phyloP scores from a whole-genome alignment of 2,888 invertebrate species.

The Myathropa florea region DNA sequence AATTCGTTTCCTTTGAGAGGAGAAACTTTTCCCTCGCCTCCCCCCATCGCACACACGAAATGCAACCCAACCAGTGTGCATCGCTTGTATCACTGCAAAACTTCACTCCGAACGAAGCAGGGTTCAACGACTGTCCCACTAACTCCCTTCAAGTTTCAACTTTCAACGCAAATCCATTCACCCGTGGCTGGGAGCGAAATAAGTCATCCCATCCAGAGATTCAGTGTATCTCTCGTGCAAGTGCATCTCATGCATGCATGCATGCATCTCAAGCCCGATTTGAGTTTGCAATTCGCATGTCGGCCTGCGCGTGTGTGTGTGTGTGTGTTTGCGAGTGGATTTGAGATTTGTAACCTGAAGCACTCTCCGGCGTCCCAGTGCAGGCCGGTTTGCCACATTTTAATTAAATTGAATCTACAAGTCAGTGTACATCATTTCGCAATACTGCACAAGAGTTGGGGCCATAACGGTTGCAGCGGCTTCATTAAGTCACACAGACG shows the following conservation, averaged over 20 bases:
- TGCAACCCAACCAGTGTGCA: neutral
- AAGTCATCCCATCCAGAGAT: slow-evolving; percentile 26
- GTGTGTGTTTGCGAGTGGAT: neutral
- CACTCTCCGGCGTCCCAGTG: neutral
- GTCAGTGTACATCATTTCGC: slow-evolving; percentile 17
- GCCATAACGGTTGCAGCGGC: neutral
- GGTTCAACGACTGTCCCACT: slow-evolving; percentile 60
- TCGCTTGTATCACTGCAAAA: neutral
- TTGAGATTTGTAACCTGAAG: neutral
- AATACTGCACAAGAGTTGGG: neutral
- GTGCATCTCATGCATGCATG: neutral
- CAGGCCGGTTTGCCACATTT: neutral
- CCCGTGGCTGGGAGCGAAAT: slow-evolving; percentile 31
- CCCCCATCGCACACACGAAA: neutral
- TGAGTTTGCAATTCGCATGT: slow-evolving; percentile 3
- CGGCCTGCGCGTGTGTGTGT: neutral
- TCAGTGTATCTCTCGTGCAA: slow-evolving; percentile 1
- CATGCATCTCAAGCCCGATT: slow-evolving; percentile 33
- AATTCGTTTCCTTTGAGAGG: neutral
- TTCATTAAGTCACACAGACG: neutral
- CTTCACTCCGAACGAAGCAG: neutral
- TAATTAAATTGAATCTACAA: slow-evolving; percentile 5
- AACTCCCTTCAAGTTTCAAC: slow-evolving; percentile 42
- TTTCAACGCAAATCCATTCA: slow-evolving; percentile 36
- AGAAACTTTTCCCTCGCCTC: neutral